Evolutionary conservation across 2,797 vertebrate species (phyloP).

Genomic region (Peromyscus eremicus): DNA sequence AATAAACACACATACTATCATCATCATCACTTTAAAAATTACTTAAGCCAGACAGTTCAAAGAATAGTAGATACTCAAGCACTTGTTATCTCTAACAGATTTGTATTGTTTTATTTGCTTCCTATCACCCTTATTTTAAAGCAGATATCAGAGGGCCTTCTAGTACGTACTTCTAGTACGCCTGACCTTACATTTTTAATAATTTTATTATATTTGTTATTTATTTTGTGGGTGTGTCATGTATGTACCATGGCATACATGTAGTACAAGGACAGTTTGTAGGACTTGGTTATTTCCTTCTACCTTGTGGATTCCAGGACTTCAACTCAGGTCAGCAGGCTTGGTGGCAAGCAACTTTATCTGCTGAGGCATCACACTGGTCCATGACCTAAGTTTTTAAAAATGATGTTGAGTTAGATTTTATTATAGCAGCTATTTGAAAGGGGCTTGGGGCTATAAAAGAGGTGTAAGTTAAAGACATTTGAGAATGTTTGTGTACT

Average conservation of each 20-base stretch:
- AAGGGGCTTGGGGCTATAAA: conserved; percentile 25
- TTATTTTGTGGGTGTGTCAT: neutral
- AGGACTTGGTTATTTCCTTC: neutral
- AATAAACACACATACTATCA: neutral
- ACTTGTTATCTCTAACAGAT: neutral
- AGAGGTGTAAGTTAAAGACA: conserved; percentile 49
- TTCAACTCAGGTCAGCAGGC: neutral
- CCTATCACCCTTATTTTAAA: conserved; percentile 53
- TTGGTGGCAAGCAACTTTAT: neutral
- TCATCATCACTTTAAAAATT: neutral
- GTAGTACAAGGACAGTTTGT: neutral
- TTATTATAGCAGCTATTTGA: conserved; percentile 52
- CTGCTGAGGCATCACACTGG: neutral
- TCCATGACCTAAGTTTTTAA: neutral
- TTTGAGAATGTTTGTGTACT: conserved; percentile 41
- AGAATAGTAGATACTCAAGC: neutral
- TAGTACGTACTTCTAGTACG: too few relatives aligned
- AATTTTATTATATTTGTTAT: neutral
- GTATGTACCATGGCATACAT: neutral
- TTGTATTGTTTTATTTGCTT: conserved; percentile 47
- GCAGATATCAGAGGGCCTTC: neutral
- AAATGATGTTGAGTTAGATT: conserved; percentile 70
- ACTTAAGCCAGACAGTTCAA: neutral
- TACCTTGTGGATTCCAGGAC: neutral
- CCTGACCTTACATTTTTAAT: neutral